Conservation (phyloP, 2,113 vertebrate genomes). For the Pristiophorus japonicus region DNA sequence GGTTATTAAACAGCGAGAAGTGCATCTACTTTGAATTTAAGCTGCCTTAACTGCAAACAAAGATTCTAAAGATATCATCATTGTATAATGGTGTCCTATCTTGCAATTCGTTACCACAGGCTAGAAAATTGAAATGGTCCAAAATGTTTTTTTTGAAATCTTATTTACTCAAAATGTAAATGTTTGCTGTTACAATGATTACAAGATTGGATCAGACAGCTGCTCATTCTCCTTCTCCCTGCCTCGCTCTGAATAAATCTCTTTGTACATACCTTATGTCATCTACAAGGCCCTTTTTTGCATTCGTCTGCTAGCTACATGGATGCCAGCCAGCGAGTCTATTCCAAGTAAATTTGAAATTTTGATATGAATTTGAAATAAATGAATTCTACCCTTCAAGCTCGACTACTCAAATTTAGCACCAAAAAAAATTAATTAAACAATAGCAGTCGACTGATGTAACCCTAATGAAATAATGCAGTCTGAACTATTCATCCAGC, state of each 20-base stretch:
- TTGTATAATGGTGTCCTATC: neutral
- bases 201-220: neutral
- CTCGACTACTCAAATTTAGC: slow-evolving; percentile 30
- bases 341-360: slow-evolving; percentile 19
- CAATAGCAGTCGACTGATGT: neutral
- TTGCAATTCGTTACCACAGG: neutral
- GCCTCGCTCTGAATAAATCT: neutral
- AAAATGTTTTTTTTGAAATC: neutral
- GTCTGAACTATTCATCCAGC: neutral
- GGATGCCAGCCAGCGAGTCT: neutral
- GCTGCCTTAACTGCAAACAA: neutral
- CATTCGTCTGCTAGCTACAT: neutral
- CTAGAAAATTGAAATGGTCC: neutral
- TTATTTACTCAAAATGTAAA: neutral
- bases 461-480: slow-evolving; percentile 25
- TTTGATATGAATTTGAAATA: slow-evolving; percentile 24
- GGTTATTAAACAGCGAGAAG: neutral
- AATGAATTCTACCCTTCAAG: slow-evolving; percentile 28
- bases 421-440: slow-evolving; percentile 21
- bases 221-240: neutral
- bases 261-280: neutral
- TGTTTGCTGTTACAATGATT: neutral
- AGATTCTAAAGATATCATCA: neutral
- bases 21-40: neutral
- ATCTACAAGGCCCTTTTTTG: too few relatives aligned